A percentile compares a stretch with the other conserved stretches of the same genome.
Conservation (phyloP, 2,797 vertebrate species). For the Oceanodroma leucorhoa region DNA sequence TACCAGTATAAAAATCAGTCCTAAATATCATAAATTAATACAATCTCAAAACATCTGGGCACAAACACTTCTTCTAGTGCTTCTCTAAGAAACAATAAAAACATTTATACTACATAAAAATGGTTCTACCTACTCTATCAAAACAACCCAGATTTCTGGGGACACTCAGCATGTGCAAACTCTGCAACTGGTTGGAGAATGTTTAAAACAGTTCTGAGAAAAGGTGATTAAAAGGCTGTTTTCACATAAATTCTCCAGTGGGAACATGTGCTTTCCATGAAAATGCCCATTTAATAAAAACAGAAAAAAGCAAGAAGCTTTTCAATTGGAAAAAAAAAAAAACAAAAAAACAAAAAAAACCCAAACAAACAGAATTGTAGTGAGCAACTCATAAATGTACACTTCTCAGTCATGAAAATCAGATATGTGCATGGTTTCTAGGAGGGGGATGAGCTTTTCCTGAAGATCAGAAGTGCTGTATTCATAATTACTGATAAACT, state of each 20-base stretch:
- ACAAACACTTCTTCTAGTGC: neutral
- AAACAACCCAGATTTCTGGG: neutral
- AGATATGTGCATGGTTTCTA: neutral
- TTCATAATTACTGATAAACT: slow-evolving; percentile 47
- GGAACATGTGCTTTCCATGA: neutral
- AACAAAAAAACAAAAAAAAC: too few relatives aligned
- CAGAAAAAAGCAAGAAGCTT: neutral
- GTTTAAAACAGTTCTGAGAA: neutral
- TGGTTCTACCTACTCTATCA: neutral
- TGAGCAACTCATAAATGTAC: neutral
- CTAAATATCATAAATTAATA: neutral
- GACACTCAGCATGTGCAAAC: neutral
- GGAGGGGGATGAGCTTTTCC: neutral
- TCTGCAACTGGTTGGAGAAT: neutral
- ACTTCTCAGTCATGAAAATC: neutral
- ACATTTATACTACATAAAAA: neutral
- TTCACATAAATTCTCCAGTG: neutral
- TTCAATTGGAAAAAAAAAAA: neutral
- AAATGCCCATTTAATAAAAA: neutral
- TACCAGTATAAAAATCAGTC: neutral
- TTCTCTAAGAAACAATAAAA: neutral
- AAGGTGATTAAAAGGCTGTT: neutral
- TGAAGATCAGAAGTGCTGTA: slow-evolving; percentile 18
- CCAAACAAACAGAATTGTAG: neutral
- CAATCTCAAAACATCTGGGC: neutral